Conservation (phyloP, 1,140 invertebrate genomes). For the Spodoptera frugiperda region DNA sequence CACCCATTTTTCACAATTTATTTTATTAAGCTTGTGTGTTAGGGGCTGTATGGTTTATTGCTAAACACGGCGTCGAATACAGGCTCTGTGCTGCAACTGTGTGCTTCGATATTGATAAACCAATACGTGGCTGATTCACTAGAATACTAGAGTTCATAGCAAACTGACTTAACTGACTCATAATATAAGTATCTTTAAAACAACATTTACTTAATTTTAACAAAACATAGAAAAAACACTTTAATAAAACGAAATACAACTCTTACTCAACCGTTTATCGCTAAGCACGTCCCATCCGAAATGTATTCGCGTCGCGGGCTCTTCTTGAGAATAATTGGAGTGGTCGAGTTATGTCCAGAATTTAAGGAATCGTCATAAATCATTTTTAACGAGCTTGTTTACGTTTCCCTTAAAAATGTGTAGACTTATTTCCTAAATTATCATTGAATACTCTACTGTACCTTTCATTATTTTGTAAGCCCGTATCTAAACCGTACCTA, state of each 20-base stretch:
- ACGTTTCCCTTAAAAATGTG: slow-evolving; percentile 19
- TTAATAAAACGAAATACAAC: neutral
- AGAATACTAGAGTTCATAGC: no score
- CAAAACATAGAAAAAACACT: neutral
- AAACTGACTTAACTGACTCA: no score
- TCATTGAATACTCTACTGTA: slow-evolving; percentile 11
- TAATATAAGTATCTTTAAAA: no score
- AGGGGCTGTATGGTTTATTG: no score
- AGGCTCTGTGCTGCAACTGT: no score
- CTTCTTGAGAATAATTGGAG: slow-evolving; percentile 73
- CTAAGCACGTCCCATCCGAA: slow-evolving; percentile 49
- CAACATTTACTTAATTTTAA: neutral
- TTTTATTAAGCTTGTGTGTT: no score
- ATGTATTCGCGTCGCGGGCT: slow-evolving; percentile 49
- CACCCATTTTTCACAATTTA: no score
- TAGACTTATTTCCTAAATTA: slow-evolving; percentile 36
- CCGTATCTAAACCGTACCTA: slow-evolving; percentile 7
- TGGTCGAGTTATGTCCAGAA: slow-evolving; percentile 56
- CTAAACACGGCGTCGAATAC: no score
- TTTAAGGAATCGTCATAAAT: slow-evolving; percentile 50
- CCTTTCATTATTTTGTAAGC: slow-evolving; percentile 26
- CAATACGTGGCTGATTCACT: no score
- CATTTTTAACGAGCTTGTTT: slow-evolving; percentile 50
- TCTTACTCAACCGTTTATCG: slow-evolving; percentile 48
- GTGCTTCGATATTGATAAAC: no score